Base-by-base conservation (phyloP, 2,888 invertebrate species). In the Phlogophora meticulosa region DNA sequence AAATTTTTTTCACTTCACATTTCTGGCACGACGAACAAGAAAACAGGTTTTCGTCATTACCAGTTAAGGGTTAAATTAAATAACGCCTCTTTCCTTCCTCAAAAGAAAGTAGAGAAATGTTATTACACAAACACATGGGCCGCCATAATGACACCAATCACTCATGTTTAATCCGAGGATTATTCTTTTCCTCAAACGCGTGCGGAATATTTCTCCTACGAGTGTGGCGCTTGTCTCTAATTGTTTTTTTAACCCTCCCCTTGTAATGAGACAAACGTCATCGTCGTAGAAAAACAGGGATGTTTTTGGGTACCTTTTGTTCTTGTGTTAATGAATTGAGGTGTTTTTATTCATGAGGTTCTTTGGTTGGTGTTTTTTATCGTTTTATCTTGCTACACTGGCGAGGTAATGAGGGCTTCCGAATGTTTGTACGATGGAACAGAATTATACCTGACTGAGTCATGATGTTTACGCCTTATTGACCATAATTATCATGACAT, bases 71-170 rank as follows among this genome's bases (percentile, higher is more conserved):
- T 64, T 61, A 58, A 73, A 75, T 76, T 62, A 56, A 76, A 79
- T 72, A 61, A 72, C 20, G 48, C 59, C 61, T 53, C 72, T 76
- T 84, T 71, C 61, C 53, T 69, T 55, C 48, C 32, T 42, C 22
- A 52, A 70, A 53, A 59, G 64, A 74, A 64, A 64, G 40, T 36
- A 73, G 60, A 72, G 72, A 76, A 70, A 70, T 61, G 45, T 24
- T 63, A 60, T 62, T 59, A 43, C 56, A 36, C 49, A 17, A 66
- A 78, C 78, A 80, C 65, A 81, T 67, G 73, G 68, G 72, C 72
- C 51, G 67, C 60, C 74, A 79, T 87, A 87, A 90, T 87, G 85
- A 84, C 76, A 76, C 72, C 87, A 81, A 91, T 91, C 89, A 89
- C 84, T 88, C 88, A 86, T 85, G 76, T 83, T 84, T 85, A 87